Conservation (phyloP, 1,140 invertebrate genomes). For the Cotesia chilonis region DNA sequence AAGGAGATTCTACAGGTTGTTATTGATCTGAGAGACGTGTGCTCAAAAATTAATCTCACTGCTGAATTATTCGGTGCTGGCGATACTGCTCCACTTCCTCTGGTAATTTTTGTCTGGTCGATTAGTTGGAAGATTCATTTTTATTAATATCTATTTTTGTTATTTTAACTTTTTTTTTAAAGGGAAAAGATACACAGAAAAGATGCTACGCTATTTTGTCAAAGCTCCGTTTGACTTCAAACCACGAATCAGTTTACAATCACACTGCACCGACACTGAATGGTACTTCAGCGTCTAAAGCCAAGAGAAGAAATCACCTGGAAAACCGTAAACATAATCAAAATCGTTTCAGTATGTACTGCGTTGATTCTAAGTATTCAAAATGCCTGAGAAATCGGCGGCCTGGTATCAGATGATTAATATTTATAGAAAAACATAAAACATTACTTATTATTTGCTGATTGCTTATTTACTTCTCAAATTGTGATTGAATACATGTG, state of each 20-base stretch:
- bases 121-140: constrained; percentile 4
- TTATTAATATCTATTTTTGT: constrained; percentile 17
- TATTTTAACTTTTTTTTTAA: constrained; percentile 32
- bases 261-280: constrained; percentile 47
- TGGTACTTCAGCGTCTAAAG: constrained; percentile 33
- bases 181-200: constrained; percentile 54
- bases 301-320: constrained; percentile 46
- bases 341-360: constrained; percentile 55
- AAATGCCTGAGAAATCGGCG: constrained; percentile 50
- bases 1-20: constrained; percentile 57
- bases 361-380: constrained; percentile 43
- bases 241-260: constrained; percentile 51
- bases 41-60: constrained; percentile 52
- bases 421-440: constrained; percentile 5
- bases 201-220: constrained; percentile 55
- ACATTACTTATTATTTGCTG: constrained; percentile 1
- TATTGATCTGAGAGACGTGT: constrained; percentile 54
- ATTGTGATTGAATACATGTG: neutral
- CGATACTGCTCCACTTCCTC: constrained; percentile 46
- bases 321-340: constrained; percentile 33
- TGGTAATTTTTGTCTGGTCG: constrained; percentile 44
- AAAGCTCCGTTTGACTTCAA: constrained; percentile 50
- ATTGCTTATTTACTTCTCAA: neutral
- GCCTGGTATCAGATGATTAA: constrained; percentile 29
- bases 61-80: constrained; percentile 54